These are phyloP conservation scores for Uromys caudimaculatus DNA, from an alignment of 2,797 vertebrate genomes.

Conservation along the genomic window DNA sequence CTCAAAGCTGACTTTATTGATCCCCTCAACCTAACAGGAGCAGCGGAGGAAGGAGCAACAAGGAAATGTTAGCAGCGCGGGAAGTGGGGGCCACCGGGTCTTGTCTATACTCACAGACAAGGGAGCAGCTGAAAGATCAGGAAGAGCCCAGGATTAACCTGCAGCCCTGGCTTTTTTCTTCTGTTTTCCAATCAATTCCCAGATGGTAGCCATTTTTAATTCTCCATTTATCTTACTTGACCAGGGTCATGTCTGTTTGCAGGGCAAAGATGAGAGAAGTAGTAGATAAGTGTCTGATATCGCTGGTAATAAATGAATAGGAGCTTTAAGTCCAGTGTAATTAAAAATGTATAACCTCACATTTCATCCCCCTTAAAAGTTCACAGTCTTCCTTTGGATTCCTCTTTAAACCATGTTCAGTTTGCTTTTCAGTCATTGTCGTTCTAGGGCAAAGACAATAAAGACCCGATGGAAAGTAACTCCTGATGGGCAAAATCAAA, in stretches of 20 bases:
- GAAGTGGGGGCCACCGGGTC: neutral
- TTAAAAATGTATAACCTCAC: slow-evolving; percentile 80
- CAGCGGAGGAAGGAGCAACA: neutral
- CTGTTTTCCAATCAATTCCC: slow-evolving; percentile 62
- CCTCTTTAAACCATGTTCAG: slow-evolving; percentile 43
- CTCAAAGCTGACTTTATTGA: slow-evolving; percentile 83
- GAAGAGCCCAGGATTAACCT: neutral
- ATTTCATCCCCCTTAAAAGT: slow-evolving; percentile 76
- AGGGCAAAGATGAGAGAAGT: slow-evolving; percentile 77
- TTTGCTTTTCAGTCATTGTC: slow-evolving; percentile 57
- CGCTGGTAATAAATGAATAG: slow-evolving; percentile 70
- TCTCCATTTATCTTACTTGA: slow-evolving; percentile 75
- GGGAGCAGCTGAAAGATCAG: neutral
- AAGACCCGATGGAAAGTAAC: slow-evolving; percentile 61
- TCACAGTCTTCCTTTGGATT: slow-evolving; percentile 69
- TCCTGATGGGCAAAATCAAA: slow-evolving; percentile 46
- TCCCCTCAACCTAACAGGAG: slow-evolving; percentile 75
- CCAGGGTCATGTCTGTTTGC: slow-evolving; percentile 70
- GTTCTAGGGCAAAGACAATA: slow-evolving; percentile 69
- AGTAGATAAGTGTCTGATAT: slow-evolving; percentile 69
- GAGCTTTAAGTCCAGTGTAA: slow-evolving; percentile 61
- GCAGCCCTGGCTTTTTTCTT: neutral
- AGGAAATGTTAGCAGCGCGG: slow-evolving; percentile 41
- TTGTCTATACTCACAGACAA: neutral
- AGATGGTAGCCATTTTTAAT: slow-evolving; percentile 72